A percentile compares a stretch with the other conserved stretches of the same genome.
Evolutionary conservation across 2,888 invertebrate species (phyloP).

Genomic region (Volucella zonaria): DNA sequence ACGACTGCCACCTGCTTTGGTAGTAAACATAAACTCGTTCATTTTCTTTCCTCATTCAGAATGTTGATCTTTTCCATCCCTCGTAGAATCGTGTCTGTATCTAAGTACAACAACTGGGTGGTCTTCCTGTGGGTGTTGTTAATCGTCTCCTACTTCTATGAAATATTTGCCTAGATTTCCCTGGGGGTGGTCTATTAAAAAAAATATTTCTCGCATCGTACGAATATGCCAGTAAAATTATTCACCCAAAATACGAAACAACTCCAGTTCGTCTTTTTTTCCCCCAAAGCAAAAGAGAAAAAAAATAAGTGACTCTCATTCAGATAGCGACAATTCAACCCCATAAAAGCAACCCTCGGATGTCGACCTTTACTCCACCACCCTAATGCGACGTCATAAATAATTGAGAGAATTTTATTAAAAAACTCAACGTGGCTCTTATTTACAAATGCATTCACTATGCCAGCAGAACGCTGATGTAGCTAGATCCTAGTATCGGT

Average conservation of each 20-base stretch:
- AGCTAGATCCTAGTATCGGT: constrained; percentile 14
- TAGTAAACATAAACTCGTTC: too few relatives aligned
- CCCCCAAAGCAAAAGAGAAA: constrained; percentile 10
- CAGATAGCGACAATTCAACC: constrained; percentile 31
- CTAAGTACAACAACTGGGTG: not conserved
- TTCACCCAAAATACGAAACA: constrained; percentile 15
- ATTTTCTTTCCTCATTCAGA: too few relatives aligned
- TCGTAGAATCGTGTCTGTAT: too few relatives aligned
- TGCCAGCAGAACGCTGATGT: constrained; percentile 26
- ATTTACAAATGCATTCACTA: constrained; percentile 69
- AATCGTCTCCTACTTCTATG: not conserved
- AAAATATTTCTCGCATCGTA: constrained; percentile 36
- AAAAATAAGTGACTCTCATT: constrained; percentile 1
- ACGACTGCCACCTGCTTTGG: too few relatives aligned
- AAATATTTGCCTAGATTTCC: constrained; percentile 63
- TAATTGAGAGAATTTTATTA: constrained; percentile 71
- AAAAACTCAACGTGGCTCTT: constrained; percentile 63
- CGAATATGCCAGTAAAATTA: constrained; percentile 3
- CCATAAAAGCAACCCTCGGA: constrained; percentile 27
- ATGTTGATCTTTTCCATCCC: too few relatives aligned
- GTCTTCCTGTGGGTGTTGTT: not conserved
- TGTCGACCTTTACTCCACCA: not conserved
- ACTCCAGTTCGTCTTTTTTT: not conserved
- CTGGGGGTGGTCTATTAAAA: constrained; percentile 62
- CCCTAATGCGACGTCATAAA: constrained; percentile 53